A percentile compares a stretch with the other conserved stretches of the same genome.
Conservation (phyloP, 2,888 invertebrate species). For the Brenthis daphne region DNA sequence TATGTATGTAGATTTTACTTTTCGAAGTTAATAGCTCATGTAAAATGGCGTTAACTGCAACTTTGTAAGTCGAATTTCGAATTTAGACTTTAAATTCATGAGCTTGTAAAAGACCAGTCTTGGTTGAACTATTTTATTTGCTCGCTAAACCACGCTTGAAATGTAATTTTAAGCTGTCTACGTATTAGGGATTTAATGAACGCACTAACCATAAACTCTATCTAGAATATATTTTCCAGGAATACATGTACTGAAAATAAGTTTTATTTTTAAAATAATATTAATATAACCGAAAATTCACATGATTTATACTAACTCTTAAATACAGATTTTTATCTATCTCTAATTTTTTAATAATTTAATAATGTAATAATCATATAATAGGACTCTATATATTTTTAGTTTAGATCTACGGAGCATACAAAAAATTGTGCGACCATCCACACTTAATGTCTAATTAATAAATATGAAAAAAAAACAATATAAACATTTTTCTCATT, state of each 20-base stretch:
- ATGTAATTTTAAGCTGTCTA: conserved; percentile 23
- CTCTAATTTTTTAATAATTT: no score
- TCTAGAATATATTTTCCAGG: conserved; percentile 4
- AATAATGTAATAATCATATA: no score
- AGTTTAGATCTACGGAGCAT: no score
- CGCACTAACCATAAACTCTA: not conserved
- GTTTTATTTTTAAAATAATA: not conserved
- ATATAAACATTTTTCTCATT: no score
- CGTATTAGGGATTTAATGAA: conserved; percentile 14
- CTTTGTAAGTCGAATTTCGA: conserved; percentile 12
- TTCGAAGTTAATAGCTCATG: not conserved
- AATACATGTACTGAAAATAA: not conserved
- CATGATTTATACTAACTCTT: not conserved
- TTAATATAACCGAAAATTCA: not conserved
- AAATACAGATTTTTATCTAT: not conserved
- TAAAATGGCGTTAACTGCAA: conserved; percentile 12
- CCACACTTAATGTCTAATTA: no score
- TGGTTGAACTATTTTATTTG: conserved; percentile 21
- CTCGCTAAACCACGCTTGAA: conserved; percentile 17
- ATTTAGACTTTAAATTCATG: conserved; percentile 20
- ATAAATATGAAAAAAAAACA: no score
- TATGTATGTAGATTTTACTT: no score
- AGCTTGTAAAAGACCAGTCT: conserved; percentile 18
- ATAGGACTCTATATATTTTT: no score
- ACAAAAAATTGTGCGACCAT: no score